Conservation (phyloP, 2,113 vertebrate species). For the Mustela nigripes region DNA sequence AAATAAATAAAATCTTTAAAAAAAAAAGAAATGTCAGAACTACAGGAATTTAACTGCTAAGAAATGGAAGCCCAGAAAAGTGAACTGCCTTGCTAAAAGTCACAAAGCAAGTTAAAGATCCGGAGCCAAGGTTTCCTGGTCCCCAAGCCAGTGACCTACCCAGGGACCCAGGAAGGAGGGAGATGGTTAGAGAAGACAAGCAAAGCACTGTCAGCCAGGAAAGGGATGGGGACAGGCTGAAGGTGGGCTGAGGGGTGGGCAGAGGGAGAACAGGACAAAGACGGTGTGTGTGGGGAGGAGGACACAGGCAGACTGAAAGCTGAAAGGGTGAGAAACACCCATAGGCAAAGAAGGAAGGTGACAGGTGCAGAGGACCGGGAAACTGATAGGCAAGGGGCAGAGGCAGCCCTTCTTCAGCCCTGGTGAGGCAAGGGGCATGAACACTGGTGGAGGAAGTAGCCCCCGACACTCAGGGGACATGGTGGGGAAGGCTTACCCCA, state of each 20-base stretch:
- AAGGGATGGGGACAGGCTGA: not conserved
- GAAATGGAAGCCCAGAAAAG: conserved; percentile 1
- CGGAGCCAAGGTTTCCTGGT: not conserved
- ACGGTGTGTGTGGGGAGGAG: not conserved
- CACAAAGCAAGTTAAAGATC: not conserved
- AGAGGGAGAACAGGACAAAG: not conserved
- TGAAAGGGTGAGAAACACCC: not conserved
- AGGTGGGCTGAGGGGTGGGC: not conserved
- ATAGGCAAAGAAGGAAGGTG: not conserved
- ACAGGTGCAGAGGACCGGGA: not conserved
- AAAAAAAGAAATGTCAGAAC: not conserved
- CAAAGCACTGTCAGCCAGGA: not conserved
- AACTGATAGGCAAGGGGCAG: not conserved
- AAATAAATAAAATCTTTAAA: too few species aligned
- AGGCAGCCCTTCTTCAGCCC: not conserved
- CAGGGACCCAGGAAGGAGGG: not conserved
- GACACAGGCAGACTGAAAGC: not conserved
- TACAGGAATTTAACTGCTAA: not conserved
- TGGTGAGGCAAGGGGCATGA: too few species aligned
- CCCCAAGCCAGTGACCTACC: not conserved
- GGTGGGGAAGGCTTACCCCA: conserved; percentile 91
- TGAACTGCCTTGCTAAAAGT: not conserved
- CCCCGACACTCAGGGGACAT: not conserved
- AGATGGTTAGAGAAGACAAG: not conserved
- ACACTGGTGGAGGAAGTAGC: rapidly evolving